Conservation (phyloP, 1,140 invertebrate genomes). For the Cherax quadricarinatus region DNA sequence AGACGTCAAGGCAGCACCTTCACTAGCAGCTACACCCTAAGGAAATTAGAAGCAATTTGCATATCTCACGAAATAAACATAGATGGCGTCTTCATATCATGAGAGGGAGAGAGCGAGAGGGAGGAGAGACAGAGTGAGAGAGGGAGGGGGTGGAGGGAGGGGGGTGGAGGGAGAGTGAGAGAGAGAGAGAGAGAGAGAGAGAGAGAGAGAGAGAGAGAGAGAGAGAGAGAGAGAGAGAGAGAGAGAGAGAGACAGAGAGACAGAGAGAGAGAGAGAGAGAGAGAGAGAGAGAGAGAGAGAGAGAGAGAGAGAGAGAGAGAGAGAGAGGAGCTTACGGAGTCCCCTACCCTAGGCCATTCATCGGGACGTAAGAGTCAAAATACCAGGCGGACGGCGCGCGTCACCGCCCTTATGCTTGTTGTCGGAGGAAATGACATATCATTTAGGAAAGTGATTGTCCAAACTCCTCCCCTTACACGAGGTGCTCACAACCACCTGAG, state of each 20-base stretch:
- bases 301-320: conserved; percentile 14
- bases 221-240: background rate
- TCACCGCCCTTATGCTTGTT: conserved; percentile 62
- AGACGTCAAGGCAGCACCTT: conserved; percentile 26
- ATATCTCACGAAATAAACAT: conserved; percentile 46
- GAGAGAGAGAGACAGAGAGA: conserved; percentile 44
- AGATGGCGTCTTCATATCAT: conserved; percentile 1
- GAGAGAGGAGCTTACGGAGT: background rate
- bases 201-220: background rate
- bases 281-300: conserved; percentile 26
- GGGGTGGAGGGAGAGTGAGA: background rate
- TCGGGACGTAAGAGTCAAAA: conserved; percentile 46
- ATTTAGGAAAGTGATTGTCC: conserved; percentile 68
- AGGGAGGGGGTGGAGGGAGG: background rate
- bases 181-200: background rate
- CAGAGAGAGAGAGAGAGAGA: conserved; percentile 34
- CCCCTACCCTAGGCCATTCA: conserved; percentile 31
- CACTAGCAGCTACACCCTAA: conserved; percentile 29
- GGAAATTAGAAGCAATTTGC: conserved; percentile 63
- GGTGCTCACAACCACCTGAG: background rate
- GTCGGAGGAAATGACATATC: conserved; percentile 66
- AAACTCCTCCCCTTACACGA: conserved; percentile 57
- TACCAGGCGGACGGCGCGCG: conserved; percentile 14
- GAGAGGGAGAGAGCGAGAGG: too few species aligned
- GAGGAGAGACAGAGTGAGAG: too few species aligned